Conservation (phyloP, 2,888 invertebrate species). For the Noctua janthe region DNA sequence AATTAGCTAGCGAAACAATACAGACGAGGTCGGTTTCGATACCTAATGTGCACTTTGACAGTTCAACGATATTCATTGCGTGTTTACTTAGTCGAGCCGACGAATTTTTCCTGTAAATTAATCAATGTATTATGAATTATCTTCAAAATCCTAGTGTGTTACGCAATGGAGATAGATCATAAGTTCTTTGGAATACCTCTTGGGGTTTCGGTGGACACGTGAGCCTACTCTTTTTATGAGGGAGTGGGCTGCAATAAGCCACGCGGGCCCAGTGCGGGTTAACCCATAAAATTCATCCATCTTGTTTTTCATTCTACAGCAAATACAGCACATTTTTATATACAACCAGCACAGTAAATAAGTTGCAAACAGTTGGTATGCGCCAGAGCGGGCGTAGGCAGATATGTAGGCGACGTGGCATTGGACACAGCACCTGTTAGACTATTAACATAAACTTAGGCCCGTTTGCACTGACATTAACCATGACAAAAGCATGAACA, state of each 20-base stretch:
- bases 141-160: not conserved
- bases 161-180: not conserved
- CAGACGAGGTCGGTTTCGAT: not conserved
- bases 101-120: too few species aligned
- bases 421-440: slow-evolving; percentile 55
- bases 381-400: slow-evolving; percentile 52
- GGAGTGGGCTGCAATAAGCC: not conserved
- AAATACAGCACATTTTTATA: not conserved
- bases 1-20: not conserved
- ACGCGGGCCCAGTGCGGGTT: not conserved
- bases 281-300: not conserved
- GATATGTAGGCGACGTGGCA: slow-evolving; percentile 52
- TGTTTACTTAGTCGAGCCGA: not conserved
- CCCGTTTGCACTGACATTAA: not conserved
- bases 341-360: slow-evolving; percentile 25
- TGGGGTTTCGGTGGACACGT: not conserved
- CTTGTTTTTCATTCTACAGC: slow-evolving; percentile 3
- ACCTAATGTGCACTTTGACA: not conserved
- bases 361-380: slow-evolving; percentile 50
- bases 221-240: not conserved
- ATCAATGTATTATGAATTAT: not conserved
- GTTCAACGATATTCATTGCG: not conserved
- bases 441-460: slow-evolving; percentile 46
- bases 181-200: not conserved
- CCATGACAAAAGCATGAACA: not conserved